Base-by-base conservation (phyloP, 2,113 vertebrate species). In the Corythoichthys intestinalis region DNA sequence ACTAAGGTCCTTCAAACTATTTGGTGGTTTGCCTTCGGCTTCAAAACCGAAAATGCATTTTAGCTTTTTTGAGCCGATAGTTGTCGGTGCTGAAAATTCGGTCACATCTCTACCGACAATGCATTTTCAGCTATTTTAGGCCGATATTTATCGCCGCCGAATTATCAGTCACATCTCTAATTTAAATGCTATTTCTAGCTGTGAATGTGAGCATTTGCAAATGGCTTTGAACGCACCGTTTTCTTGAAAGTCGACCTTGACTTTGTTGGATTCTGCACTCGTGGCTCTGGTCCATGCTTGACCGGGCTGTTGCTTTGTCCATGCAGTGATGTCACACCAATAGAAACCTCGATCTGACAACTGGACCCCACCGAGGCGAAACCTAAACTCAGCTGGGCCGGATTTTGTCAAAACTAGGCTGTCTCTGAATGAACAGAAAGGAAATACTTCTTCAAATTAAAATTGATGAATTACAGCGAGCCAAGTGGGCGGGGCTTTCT, bases 281-380 rank as follows among this genome's bases (percentile, higher is more conserved):
- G 90, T 84, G 0, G 90, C 92, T 68, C 87, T 91, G 9, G 85
- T 92, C 97, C 96, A 98, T 28, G 92, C 81, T 20, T 89, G 83
- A 0, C 85, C 86, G 0, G 90, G 91, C 2, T 92, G 85, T 1
- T 94, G 93, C 0, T 94, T 94, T 0, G 93, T 96, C 94, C 93
- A 98, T 0, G 96, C 95, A 0, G 94, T 93, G 69, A 98, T 91
- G 17, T 93, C 61, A 11, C 97, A 99, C 87, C 92, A 96, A 85
- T 99, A 99, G 1, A 89, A 90, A 11, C 96, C 96, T 0, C 93
- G 85, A 11, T 99, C 96, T 0, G 94, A 94, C 73, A 94, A 71
- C 91, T 98, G 96, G 0, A 94, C 95, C 37, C 94, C 94, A 0
- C 93, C 93, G 82, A 98, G 92, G 12, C 95, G 92, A 69, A 98